Evolutionary conservation across 2,888 invertebrate genomes (phyloP).

Genomic region (Axea sp.): DNA sequence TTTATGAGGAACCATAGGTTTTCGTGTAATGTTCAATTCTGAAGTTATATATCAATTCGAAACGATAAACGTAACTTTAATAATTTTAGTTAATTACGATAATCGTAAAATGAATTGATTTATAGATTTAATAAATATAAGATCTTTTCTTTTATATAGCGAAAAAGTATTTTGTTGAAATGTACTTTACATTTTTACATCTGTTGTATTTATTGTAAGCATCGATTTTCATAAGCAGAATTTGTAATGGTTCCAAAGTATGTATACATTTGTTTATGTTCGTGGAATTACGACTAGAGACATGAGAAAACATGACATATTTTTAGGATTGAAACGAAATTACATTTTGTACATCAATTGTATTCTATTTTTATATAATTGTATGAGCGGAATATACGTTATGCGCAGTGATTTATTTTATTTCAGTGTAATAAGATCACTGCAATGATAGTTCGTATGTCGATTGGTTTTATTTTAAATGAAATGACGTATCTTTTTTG

Average conservation of each 20-base stretch:
- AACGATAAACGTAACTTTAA: constrained; percentile 1
- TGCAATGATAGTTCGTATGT: background rate
- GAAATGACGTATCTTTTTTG: constrained; percentile 13
- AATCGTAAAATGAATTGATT: too few relatives aligned
- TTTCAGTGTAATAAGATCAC: constrained; percentile 4
- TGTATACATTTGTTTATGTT: constrained; percentile 21
- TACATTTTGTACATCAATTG: constrained; percentile 51
- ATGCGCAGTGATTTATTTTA: constrained; percentile 9
- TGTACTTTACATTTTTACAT: constrained; percentile 19
- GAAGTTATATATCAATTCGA: constrained; percentile 6
- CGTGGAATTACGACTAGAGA: background rate
- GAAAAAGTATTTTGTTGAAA: constrained; percentile 32
- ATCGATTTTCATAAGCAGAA: constrained; percentile 10
- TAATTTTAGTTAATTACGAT: too few relatives aligned
- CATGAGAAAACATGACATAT: constrained; percentile 46
- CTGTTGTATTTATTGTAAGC: constrained; percentile 35
- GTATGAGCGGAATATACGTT: constrained; percentile 19
- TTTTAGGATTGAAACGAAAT: constrained; percentile 36
- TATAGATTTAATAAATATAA: constrained; percentile 1
- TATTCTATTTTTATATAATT: constrained; percentile 57
- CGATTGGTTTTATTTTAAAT: constrained; percentile 14
- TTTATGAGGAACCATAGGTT: constrained; percentile 9
- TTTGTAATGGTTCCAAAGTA: constrained; percentile 13
- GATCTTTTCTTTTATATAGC: background rate
- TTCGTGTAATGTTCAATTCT: constrained; percentile 17